Evolutionary conservation across 2,113 vertebrate species (phyloP).

Genomic region (Corydoras maculifer): DNA sequence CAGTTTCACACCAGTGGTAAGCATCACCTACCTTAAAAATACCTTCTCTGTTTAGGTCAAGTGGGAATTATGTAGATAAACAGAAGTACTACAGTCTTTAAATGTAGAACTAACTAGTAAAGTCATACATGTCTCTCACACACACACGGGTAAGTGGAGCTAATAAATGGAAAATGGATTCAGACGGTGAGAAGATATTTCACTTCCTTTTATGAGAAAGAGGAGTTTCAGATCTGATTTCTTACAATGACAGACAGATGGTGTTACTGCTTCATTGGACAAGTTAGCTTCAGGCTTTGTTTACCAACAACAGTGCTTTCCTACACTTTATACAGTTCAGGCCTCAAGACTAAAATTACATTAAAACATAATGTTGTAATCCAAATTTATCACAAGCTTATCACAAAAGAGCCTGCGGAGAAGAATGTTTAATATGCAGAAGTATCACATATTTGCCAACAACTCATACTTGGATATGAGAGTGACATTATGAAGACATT

Average conservation of each 20-base stretch:
- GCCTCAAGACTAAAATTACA: conserved; percentile 2
- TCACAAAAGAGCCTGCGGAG: not conserved
- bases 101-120: too few relatives aligned
- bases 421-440: not conserved
- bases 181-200: not conserved
- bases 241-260: not conserved
- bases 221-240: conserved; percentile 15
- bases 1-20: too few relatives aligned
- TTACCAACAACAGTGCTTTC: not conserved
- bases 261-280: not conserved
- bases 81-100: too few relatives aligned
- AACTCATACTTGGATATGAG: too few relatives aligned
- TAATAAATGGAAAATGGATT: not conserved
- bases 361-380: not conserved
- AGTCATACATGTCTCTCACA: too few relatives aligned
- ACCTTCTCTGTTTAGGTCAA: too few relatives aligned
- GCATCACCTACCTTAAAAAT: too few relatives aligned
- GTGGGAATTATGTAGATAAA: too few relatives aligned
- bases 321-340: not conserved
- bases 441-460: too few relatives aligned
- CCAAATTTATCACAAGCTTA: conserved; percentile 4
- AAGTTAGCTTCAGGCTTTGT: not conserved
- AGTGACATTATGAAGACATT: too few relatives aligned
- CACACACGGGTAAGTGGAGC: too few relatives aligned
- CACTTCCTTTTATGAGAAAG: conserved; percentile 13